Evolutionary conservation across 2,113 vertebrate genomes (phyloP).

Genomic region (Macquaria ambigua): DNA sequence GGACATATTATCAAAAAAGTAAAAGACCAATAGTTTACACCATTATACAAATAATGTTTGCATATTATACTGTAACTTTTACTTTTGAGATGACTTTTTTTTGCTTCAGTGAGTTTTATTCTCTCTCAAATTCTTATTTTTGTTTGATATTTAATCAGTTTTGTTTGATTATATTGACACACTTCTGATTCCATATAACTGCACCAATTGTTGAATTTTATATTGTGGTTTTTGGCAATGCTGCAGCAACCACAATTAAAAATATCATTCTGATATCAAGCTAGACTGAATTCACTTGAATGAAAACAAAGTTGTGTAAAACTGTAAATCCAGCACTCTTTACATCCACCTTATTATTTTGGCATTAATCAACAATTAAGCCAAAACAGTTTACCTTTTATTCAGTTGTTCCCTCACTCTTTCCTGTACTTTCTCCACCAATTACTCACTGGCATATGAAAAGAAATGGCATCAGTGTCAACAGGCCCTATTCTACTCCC

Average conservation of each 20-base stretch:
- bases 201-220: too few relatives aligned
- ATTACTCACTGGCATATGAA: background rate
- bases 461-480: background rate
- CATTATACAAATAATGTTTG: too few relatives aligned
- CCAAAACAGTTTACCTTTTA: background rate
- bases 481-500: background rate
- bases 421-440: background rate
- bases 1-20: too few relatives aligned
- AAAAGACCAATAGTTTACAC: too few relatives aligned
- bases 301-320: background rate
- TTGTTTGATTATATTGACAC: too few relatives aligned
- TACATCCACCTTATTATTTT: conserved; percentile 1
- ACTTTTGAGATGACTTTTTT: too few relatives aligned
- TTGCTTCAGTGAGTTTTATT: too few relatives aligned
- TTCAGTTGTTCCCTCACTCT: background rate
- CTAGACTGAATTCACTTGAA: background rate
- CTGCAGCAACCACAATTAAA: background rate
- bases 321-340: background rate
- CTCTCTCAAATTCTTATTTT: too few relatives aligned
- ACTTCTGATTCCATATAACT: too few relatives aligned
- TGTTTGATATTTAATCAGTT: too few relatives aligned
- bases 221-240: background rate
- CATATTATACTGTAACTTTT: too few relatives aligned
- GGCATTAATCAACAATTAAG: conserved; percentile 5
- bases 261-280: background rate